Evolutionary conservation across 1,140 invertebrate species (phyloP).

Genomic region (Brachionus manjavacas): DNA sequence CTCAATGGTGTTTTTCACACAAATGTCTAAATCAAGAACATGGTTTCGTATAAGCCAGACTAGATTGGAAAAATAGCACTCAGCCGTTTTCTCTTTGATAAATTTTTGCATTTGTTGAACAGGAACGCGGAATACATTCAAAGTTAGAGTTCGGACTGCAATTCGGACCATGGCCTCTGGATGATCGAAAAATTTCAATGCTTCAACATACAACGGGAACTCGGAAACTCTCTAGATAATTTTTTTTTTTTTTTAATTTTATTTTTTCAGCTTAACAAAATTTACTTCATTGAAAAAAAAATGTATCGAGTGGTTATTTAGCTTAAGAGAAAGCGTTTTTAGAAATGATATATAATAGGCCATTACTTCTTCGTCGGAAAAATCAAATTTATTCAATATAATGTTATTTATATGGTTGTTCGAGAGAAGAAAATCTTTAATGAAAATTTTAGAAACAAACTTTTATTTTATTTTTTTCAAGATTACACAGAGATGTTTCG

Average conservation of each 20-base stretch:
- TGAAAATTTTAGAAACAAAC: not conserved
- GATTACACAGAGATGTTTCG: slow-evolving; percentile 96
- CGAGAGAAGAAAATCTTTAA: slow-evolving; percentile 70
- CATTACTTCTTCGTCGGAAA: slow-evolving; percentile 97
- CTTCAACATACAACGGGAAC: slow-evolving; percentile 96
- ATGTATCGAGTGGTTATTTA: slow-evolving; percentile 97
- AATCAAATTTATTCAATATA: slow-evolving; percentile 98
- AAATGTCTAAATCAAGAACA: slow-evolving; percentile 87
- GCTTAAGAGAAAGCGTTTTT: slow-evolving; percentile 92
- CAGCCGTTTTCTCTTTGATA: slow-evolving; percentile 87
- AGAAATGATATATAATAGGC: slow-evolving; percentile 98
- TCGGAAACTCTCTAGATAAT: slow-evolving; percentile 60
- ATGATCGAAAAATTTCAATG: slow-evolving; percentile 98
- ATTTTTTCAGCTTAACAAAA: slow-evolving; percentile 32
- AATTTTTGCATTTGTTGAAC: slow-evolving; percentile 79
- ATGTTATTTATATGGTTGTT: slow-evolving; percentile 99
- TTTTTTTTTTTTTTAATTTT: not conserved
- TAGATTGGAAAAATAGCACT: slow-evolving; percentile 94
- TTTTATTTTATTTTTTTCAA: slow-evolving; percentile 42
- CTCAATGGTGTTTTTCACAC: slow-evolving; percentile 88
- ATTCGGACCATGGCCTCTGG: slow-evolving; percentile 97
- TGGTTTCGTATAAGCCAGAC: slow-evolving; percentile 99
- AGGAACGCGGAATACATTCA: slow-evolving; percentile 83
- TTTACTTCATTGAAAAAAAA: slow-evolving; percentile 99
- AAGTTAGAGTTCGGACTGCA: slow-evolving; percentile 88